Evolutionary conservation across 2,888 invertebrate genomes (phyloP), one percentile per base, ranked within the genome.

Genomic region (Lacanobia wlatinum): DNA sequence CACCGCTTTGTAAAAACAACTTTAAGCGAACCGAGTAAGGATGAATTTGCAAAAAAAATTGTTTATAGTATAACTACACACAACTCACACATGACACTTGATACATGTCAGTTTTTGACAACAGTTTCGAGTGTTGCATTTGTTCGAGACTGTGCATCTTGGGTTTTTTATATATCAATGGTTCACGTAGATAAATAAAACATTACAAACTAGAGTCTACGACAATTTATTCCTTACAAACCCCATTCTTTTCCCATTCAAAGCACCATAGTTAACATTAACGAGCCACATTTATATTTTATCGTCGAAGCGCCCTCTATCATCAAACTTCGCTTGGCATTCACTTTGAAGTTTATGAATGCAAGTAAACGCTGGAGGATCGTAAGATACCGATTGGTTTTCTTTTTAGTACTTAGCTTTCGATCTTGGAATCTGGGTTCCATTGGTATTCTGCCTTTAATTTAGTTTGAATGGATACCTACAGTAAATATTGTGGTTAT

Each of bases 301-400:
- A 87, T 87, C 86, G 87, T 71, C 74, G 69, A 80, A 74, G 58
- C 68, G 80, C 74, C 76, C 78, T 80, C 71, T 65, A 85, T 89
- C 87, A 87, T 90, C 88, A 92, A 90, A 90, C 87, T 88, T 87
- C 83, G 87, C 87, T 89, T 81, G 81, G 85, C 87, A 87, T 88
- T 87, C 87, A 86, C 87, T 88, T 83, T 78, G 82, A 83, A 88
- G 89, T 92, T 92, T 92, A 92, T 88, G 90, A 86, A 80, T 78
- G 73, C 86, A 87, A 87, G 58, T 90, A 87, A 89, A 89, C 83
- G 87, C 70, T 68, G 43, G 66, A 63, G 82, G 84, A 85, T 87
- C 87, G 84, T 75, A 80, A 83, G 81, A 84, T 85, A 86, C 80
- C 72, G 72, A 87, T 87, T 85, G 87, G 78, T 87, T 88, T 43